Percentiles rank a stretch among this genome's conserved stretches.
Conservation (phyloP, 2,888 invertebrate genomes). For the Xestia rhomboidea region DNA sequence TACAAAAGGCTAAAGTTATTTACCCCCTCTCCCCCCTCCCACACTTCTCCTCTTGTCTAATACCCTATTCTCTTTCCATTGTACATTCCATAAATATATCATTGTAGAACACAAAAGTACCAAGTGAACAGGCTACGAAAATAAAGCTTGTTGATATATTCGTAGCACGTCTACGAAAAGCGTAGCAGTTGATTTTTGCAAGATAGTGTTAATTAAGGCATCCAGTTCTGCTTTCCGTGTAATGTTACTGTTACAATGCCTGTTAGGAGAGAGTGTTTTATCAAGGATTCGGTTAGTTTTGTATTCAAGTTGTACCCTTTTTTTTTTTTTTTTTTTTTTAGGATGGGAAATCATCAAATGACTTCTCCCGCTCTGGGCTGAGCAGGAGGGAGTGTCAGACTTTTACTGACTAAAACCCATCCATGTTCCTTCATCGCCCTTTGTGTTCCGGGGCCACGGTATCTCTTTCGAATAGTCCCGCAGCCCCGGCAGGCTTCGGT, state of each 20-base stretch:
- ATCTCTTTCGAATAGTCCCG: no score
- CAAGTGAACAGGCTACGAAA: constrained; percentile 46
- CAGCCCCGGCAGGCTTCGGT: no score
- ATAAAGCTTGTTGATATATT: constrained; percentile 53
- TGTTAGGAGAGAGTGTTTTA: background rate
- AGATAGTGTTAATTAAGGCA: constrained; percentile 57
- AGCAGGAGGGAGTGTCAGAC: no score
- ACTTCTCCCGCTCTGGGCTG: no score
- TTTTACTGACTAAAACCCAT: no score
- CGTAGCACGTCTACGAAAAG: constrained; percentile 67
- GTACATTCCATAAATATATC: constrained; percentile 47
- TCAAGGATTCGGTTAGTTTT: constrained; percentile 2
- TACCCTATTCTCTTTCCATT: constrained; percentile 25
- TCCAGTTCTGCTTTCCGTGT: constrained; percentile 38
- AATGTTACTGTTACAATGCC: constrained; percentile 32
- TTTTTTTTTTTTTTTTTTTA: no score
- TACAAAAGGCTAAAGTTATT: constrained; percentile 36
- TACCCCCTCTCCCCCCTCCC: background rate
- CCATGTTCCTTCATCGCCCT: no score
- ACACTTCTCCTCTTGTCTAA: constrained; percentile 8
- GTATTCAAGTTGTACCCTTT: background rate
- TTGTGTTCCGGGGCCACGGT: no score
- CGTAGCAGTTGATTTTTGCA: constrained; percentile 65
- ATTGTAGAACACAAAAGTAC: constrained; percentile 39
- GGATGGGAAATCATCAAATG: no score